Evolutionary conservation across 2,113 vertebrate genomes (phyloP), one percentile per base, ranked within the genome.

Genomic region (Picathartes gymnocephalus): DNA sequence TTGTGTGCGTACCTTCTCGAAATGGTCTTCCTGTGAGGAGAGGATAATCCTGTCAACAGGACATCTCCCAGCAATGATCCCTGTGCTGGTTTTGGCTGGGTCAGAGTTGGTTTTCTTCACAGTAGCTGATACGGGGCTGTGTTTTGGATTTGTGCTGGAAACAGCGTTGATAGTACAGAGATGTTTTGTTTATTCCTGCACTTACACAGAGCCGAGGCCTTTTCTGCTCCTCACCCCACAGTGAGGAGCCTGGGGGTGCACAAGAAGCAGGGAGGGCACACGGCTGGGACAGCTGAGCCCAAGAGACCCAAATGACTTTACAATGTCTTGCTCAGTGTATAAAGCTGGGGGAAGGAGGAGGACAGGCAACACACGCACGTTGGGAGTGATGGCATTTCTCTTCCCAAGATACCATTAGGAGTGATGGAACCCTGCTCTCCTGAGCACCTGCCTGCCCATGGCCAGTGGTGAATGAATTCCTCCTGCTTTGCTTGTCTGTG

Each of bases 251-350:
- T 25, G 31, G 53, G 44, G 53, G 8, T 44, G 53, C 37, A 25
- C 21, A 1, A 5, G 39, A 45, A 27, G 31, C 4, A 18, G 40
- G 21, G 22, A 76, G 37, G 51, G 35, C 42, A 65, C 70, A 20
- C 7, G 5, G 30, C 17, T 15, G 33, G 77, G 25, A 37, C 78
- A 39, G 23, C 40, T 47, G 64, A 45, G n/a, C 54, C 24, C 51
- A 11, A 2, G 15, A 7, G 50, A 20, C 30, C 70, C 44, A 4
- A 21, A 57, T 65, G n/a, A n/a, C 13, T 30, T 12, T 8, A 30
- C 1, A 1, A 7, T 22, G 25, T 10, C 1, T 0, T 24, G 47
- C 19, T 47, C 40, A 40, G 40, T 4, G 57, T 31, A 2, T 23
- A 21, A 11, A 42, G 21, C 42, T 56, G 25, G 42, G 33, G 30